A percentile compares a stretch with the other conserved stretches of the same genome.
Conservation (phyloP, 2,797 vertebrate genomes). For the Phrynocephalus forsythii region DNA sequence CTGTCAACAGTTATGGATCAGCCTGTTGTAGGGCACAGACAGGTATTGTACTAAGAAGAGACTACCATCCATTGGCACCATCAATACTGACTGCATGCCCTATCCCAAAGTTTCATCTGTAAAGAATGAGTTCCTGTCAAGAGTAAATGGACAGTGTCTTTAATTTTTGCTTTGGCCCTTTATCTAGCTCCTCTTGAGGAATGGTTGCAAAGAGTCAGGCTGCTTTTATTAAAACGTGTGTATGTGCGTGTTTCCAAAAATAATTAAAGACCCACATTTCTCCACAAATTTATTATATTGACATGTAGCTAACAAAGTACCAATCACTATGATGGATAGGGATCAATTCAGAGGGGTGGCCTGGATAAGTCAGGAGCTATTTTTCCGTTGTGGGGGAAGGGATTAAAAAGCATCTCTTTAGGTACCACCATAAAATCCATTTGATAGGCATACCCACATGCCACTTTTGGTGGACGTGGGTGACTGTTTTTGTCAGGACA, state of each 20-base stretch:
- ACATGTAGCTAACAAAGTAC: not conserved
- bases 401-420: not conserved
- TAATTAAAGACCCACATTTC: too few species aligned
- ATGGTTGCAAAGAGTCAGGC: too few species aligned
- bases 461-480: not conserved
- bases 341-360: not conserved
- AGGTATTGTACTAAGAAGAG: not conserved
- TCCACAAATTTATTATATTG: not conserved
- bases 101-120: not conserved
- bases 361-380: not conserved
- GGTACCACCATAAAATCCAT: too few species aligned
- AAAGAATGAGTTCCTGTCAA: not conserved
- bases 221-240: not conserved
- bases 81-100: not conserved
- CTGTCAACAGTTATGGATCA: not conserved
- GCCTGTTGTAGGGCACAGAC: not conserved
- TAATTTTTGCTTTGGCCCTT: not conserved
- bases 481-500: not conserved
- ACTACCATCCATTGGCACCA: not conserved
- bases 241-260: not conserved
- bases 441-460: too few species aligned
- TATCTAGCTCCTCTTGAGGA: too few species aligned
- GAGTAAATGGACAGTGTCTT: not conserved
- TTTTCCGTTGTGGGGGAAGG: too few species aligned
- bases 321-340: not conserved